Percentiles rank a stretch among this genome's conserved stretches.
Conservation (phyloP, 1,140 invertebrate genomes). For the Atta colombica region DNA sequence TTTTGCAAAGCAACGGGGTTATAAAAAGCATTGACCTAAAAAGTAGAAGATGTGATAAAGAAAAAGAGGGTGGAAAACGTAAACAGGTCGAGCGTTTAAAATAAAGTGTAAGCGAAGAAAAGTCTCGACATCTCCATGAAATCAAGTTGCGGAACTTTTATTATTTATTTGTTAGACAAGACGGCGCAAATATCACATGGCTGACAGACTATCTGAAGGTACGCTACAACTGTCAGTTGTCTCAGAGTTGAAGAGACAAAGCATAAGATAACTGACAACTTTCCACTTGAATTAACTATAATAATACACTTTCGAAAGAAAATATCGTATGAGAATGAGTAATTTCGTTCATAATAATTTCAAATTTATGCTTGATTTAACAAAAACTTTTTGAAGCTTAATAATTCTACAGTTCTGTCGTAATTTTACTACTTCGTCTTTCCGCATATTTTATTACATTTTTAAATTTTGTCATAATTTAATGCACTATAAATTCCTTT, state of each 20-base stretch:
- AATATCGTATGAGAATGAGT: constrained; percentile 14
- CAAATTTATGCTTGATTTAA: constrained; percentile 18
- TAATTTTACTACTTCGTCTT: not conserved
- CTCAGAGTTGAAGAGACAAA: constrained; percentile 34
- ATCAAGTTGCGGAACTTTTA: constrained; percentile 57
- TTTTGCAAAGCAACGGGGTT: constrained; percentile 51
- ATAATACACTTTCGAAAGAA: not conserved
- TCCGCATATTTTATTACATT: not conserved
- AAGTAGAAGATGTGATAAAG: constrained; percentile 56
- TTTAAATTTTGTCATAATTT: not conserved
- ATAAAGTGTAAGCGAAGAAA: constrained; percentile 60
- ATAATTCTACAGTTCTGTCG: not conserved
- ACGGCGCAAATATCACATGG: constrained; percentile 56
- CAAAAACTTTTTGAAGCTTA: not conserved
- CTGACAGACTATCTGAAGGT: constrained; percentile 47
- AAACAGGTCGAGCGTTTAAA: constrained; percentile 63
- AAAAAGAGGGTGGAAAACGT: constrained; percentile 62
- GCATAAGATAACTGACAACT: constrained; percentile 32
- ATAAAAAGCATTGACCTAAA: constrained; percentile 61
- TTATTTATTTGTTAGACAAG: constrained; percentile 55
- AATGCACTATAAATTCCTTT: not conserved
- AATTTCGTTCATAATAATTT: constrained; percentile 33
- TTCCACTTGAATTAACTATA: constrained; percentile 41
- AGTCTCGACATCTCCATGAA: constrained; percentile 49
- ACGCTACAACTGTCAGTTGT: constrained; percentile 38